These are phyloP conservation scores for Scolanthus callimorphus DNA, from an alignment of 92 coral and sea anemone species.

Conservation along the genomic window DNA sequence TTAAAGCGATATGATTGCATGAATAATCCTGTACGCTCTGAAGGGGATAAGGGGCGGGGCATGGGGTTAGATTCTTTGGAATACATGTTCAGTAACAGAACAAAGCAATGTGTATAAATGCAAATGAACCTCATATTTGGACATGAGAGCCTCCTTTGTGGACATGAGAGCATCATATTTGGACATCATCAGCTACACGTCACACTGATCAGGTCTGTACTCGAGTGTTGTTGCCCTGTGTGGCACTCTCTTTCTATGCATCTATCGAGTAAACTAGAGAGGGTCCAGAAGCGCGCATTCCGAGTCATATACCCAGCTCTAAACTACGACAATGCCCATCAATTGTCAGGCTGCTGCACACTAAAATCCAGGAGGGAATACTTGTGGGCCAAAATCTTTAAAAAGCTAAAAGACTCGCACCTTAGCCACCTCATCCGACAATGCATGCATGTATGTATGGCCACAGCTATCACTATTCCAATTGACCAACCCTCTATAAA, in stretches of 20 bases:
- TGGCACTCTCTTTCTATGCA: not conserved
- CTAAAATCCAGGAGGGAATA: not conserved
- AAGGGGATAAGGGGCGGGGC: too few species aligned
- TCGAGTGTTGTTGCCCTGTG: not conserved
- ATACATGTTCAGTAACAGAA: too few species aligned
- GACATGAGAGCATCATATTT: too few species aligned
- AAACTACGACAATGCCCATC: not conserved
- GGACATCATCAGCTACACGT: too few species aligned
- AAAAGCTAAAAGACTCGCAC: not conserved
- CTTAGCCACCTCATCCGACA: not conserved
- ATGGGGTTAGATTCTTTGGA: too few species aligned
- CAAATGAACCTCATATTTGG: too few species aligned
- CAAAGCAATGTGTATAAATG: too few species aligned
- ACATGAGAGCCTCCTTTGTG: too few species aligned
- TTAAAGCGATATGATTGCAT: too few species aligned
- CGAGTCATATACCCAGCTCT: not conserved
- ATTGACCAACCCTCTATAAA: not conserved
- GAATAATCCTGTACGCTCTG: too few species aligned
- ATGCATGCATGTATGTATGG: not conserved
- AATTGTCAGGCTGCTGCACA: not conserved
- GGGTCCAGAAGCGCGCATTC: not conserved
- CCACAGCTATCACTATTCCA: not conserved
- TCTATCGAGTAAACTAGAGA: not conserved
- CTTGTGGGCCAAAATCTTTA: too few species aligned
- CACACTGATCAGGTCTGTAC: not conserved